Evolutionary conservation across 2,113 vertebrate genomes (phyloP), one percentile per base, ranked within the genome.

Genomic region (Aldabrachelys gigantea): DNA sequence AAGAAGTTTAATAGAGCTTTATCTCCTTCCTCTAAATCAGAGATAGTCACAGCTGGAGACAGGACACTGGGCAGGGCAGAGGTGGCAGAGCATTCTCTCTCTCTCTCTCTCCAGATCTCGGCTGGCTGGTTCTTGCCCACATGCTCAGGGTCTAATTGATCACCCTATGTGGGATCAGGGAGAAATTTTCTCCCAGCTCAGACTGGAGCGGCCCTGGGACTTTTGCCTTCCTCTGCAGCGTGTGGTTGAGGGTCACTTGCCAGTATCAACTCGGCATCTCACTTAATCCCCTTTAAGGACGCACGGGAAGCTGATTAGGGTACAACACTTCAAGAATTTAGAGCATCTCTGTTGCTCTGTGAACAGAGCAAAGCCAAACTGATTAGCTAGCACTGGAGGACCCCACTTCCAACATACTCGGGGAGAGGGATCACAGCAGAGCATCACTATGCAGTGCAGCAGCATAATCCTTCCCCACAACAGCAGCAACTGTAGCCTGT

Each of bases 401-500:
- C 79, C 8, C 81, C 78, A 87, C 85, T 65, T 89, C 92, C 91
- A 95, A 91, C 75, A 50, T 92, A 94, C 89, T 92, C 93, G 84
- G 3, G 93, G 57, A 88, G 88, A 95, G 87, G 92, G 95, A 97
- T 97, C 94, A 94, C 85, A 97, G 94, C 95, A 97, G 97, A 95
- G 93, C 95, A 97, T 95, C 96, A 95, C 97, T 97, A 95, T 96
- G 96, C 96, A 96, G 95, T 93, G 93, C 95, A 21, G 52, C 17
- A 19, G 17, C 52, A 21, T 19, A 97, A 97, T 96, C 95, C 97
- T 89, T 47, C 81, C 95, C 79, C 82, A 76, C 95, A 97, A 97
- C 96, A 97, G 96, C 88, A 84, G 52, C 52, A 53, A 19, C 52
- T 53, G 52, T 53, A 53, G 94, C 2, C 89, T 4, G 14, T 21